Percentiles rank a stretch among this genome's conserved stretches.
phyloP scores from a whole-genome alignment of 2,797 vertebrate genomes.

The Rousettus madagascariensis region DNA sequence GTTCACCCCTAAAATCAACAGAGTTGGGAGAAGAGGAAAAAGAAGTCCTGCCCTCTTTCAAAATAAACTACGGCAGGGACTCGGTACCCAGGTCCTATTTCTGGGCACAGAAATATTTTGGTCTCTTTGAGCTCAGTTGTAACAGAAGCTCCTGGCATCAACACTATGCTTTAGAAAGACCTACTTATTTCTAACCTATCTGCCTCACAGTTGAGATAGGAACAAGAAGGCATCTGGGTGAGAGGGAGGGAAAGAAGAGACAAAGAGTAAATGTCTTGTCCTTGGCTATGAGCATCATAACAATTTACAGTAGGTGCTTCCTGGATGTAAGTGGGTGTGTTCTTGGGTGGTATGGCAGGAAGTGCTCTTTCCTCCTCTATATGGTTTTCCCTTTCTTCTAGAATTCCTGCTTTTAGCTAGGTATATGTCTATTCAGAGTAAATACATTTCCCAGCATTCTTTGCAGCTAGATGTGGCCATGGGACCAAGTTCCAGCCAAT shows the following conservation, averaged over 20 bases:
- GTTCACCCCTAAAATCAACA: not conserved
- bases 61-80: not conserved
- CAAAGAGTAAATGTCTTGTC: not conserved
- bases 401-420: not conserved
- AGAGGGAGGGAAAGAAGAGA: not conserved
- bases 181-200: not conserved
- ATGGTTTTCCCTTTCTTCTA: not conserved
- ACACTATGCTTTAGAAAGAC: not conserved
- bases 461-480: not conserved
- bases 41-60: not conserved
- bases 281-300: not conserved
- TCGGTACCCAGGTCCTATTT: not conserved
- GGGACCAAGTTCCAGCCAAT: not conserved
- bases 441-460: not conserved
- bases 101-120: not conserved
- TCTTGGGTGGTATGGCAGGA: not conserved
- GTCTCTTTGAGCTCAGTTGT: not conserved
- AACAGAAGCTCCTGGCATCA: not conserved
- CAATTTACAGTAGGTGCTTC: not conserved
- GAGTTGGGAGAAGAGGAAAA: not conserved
- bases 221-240: not conserved
- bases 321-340: not conserved
- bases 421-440: not conserved
- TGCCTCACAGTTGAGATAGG: not conserved
- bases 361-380: not conserved